Percentiles rank a stretch among this genome's conserved stretches.
Conservation (phyloP, 2,113 vertebrate species). For the Pluvialis apricaria region DNA sequence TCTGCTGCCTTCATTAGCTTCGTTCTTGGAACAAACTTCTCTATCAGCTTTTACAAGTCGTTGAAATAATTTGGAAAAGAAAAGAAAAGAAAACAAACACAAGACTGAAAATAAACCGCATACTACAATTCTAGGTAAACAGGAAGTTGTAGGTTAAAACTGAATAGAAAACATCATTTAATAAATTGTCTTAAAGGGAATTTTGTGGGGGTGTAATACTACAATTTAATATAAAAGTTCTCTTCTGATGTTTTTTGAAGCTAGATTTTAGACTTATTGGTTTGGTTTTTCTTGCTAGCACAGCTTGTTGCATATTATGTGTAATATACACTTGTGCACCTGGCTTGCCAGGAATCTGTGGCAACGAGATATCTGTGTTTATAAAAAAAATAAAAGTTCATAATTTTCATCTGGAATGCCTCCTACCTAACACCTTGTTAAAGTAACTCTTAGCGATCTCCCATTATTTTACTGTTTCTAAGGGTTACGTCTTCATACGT, state of each 20-base stretch:
- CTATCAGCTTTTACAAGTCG: slow-evolving; percentile 58
- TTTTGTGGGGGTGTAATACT: neutral
- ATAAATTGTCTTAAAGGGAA: neutral
- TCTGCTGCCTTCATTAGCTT: slow-evolving; percentile 71
- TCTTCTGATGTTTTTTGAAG: slow-evolving; percentile 12
- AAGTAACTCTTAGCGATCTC: neutral
- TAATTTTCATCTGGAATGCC: neutral
- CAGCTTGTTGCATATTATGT: neutral
- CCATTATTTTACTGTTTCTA: neutral
- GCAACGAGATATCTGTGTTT: neutral
- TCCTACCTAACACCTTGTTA: neutral
- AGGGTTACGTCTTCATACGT: neutral
- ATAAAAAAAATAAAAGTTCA: neutral
- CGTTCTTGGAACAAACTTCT: slow-evolving; percentile 55
- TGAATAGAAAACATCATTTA: slow-evolving; percentile 22
- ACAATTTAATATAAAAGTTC: slow-evolving; percentile 14
- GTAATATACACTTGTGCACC: neutral
- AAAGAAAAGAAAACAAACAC: slow-evolving; percentile 42
- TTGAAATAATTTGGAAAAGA: slow-evolving; percentile 55
- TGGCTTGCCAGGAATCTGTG: neutral
- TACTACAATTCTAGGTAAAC: slow-evolving; percentile 11
- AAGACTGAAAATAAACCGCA: slow-evolving; percentile 32
- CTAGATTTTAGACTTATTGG: neutral
- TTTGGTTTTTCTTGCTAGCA: neutral
- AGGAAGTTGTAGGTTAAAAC: neutral